phyloP scores from a whole-genome alignment of 1,140 invertebrate genomes.

The Lineus longissimus region DNA sequence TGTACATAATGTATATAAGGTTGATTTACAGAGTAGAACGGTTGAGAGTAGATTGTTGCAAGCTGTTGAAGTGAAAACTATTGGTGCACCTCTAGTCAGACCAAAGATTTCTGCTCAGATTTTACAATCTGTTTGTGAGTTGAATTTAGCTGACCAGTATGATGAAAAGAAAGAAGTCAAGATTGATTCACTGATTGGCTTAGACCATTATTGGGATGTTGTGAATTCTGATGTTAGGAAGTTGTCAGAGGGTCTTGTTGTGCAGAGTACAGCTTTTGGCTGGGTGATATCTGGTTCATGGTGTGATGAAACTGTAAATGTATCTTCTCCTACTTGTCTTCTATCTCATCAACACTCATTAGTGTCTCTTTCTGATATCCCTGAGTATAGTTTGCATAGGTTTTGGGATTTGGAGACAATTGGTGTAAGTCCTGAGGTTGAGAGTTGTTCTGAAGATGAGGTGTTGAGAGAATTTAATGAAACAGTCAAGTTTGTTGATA shows the following conservation, averaged over 20 bases:
- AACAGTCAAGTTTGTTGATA: too few relatives aligned
- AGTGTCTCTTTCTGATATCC: neutral
- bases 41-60: neutral
- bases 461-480: neutral
- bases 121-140: neutral
- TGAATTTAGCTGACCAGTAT: too few relatives aligned
- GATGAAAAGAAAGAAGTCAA: neutral
- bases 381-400: neutral
- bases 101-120: neutral
- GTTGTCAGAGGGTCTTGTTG: neutral
- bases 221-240: neutral
- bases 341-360: neutral
- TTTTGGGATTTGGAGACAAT: constrained; percentile 7
- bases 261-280: neutral
- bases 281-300: neutral
- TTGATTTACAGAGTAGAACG: neutral
- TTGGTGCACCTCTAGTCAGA: neutral
- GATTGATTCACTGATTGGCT: constrained; percentile 1
- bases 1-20: neutral
- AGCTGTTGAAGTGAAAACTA: neutral
- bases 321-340: too few relatives aligned
- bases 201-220: constrained; percentile 1
- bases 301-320: neutral
- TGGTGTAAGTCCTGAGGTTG: too few relatives aligned
- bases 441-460: too few relatives aligned